A percentile compares a stretch with the other conserved stretches of the same genome.
phyloP scores from a whole-genome alignment of 2,113 vertebrate genomes.

The Aphelocoma coerulescens region DNA sequence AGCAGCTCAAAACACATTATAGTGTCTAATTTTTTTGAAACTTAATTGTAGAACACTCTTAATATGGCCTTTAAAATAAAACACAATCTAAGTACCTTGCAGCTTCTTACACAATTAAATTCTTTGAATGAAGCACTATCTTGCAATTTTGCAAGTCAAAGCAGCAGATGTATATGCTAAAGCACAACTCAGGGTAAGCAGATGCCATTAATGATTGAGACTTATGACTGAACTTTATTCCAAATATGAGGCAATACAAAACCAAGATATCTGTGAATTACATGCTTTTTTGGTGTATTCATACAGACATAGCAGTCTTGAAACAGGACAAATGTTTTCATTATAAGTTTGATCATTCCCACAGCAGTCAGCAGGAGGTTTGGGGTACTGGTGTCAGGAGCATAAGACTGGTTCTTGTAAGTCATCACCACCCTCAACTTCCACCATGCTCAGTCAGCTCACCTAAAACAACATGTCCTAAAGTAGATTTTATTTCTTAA shows the following conservation, averaged over 20 bases:
- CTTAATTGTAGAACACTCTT: not conserved
- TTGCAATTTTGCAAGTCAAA: conserved; percentile 16
- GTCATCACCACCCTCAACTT: not conserved
- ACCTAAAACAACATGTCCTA: not conserved
- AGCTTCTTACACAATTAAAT: not conserved
- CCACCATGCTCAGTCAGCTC: not conserved
- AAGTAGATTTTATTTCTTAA: not conserved
- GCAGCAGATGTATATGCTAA: not conserved
- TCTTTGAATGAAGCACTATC: not conserved
- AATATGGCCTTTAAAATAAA: not conserved
- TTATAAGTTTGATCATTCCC: not conserved
- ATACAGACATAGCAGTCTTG: not conserved
- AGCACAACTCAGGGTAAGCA: not conserved
- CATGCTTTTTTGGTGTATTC: not conserved
- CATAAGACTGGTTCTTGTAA: not conserved
- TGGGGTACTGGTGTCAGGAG: not conserved
- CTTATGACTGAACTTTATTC: not conserved
- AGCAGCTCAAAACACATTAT: not conserved
- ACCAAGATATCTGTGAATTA: not conserved
- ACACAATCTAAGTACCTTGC: not conserved
- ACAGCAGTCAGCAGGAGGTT: not conserved
- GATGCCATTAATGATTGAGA: not conserved
- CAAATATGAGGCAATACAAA: not conserved
- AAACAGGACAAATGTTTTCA: not conserved
- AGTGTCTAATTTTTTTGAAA: not conserved